Base-by-base conservation (phyloP, 2,113 vertebrate species). In the Austrofundulus limnaeus region DNA sequence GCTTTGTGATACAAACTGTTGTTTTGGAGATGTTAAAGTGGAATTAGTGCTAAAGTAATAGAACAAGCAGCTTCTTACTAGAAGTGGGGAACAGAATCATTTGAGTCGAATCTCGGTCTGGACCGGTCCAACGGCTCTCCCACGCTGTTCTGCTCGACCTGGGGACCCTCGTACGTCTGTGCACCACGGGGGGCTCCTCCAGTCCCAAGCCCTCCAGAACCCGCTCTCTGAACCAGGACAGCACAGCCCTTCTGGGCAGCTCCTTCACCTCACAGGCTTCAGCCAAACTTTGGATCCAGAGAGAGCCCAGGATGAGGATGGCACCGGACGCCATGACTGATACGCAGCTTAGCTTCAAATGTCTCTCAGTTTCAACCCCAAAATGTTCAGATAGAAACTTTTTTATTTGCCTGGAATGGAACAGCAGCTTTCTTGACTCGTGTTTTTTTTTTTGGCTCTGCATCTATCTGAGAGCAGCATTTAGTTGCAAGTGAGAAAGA, bases 61-160 rank as follows among this genome's bases (percentile, higher is more conserved):
- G 14, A 13, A 23, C 4, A 34, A 34, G 53, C 34, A 20, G 13
- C 6, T 15, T 77, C 86, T 94, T 78, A 98, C 96, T 95, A 81
- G 93, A 88, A 43, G 83, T 87, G 4, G 96, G 94, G 80, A 98
- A 98, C 23, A 95, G 78, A 58, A 97, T 96, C 47, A 93, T 87
- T 68, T 97, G 89, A 4, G 92, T 93, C 0, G 65, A 88, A 25
- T 95, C 94, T 25, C 58, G 51, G 21, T 62, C 50, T 1, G 1
- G 34, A 84, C 80, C 14, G 62, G 50, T 57, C 57, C 39, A n/a
- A 46, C 43, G 48, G 25, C 80, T 64, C 38, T 58, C 4, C 79
- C 66, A 2, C 20, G 47, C 0, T 0, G 75, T 3, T 13, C 83
- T 75, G 58, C 81, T 90, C 1, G 43, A 28, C 34, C 84, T 61